These are phyloP conservation scores for Sebastes iracundus DNA, from an alignment of 2,797 vertebrate species.

Conservation along the genomic window DNA sequence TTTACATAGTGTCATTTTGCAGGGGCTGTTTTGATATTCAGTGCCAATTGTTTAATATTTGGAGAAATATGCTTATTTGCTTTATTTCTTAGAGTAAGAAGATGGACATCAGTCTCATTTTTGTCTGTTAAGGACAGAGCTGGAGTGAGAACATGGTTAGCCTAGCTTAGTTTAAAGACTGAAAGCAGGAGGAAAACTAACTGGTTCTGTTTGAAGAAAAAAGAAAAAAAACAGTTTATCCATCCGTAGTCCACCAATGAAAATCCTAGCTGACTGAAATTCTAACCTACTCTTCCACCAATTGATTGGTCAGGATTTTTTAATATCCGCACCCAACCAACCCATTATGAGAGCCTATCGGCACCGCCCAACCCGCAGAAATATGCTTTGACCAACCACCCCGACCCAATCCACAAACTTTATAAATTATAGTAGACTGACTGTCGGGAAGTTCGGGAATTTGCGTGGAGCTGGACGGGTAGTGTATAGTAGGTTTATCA, in stretches of 20 bases:
- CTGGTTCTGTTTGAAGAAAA: not conserved
- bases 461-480: too few species aligned
- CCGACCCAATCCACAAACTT: too few species aligned
- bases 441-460: too few species aligned
- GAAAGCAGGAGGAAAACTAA: not conserved
- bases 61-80: not conserved
- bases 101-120: conserved; percentile 1
- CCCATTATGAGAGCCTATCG: too few species aligned
- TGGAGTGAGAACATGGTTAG: not conserved
- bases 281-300: too few species aligned
- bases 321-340: too few species aligned
- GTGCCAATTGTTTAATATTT: not conserved
- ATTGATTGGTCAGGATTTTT: too few species aligned
- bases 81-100: not conserved
- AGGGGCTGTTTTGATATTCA: conserved; percentile 31
- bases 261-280: too few species aligned
- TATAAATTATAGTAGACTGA: too few species aligned
- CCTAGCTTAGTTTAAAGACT: not conserved
- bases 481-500: too few species aligned
- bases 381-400: too few species aligned
- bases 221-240: not conserved
- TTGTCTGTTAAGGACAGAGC: not conserved
- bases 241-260: not conserved
- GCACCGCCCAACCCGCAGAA: too few species aligned
- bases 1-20: conserved; percentile 11